Conservation (phyloP, 2,113 vertebrate species). For the Ochotona princeps region DNA sequence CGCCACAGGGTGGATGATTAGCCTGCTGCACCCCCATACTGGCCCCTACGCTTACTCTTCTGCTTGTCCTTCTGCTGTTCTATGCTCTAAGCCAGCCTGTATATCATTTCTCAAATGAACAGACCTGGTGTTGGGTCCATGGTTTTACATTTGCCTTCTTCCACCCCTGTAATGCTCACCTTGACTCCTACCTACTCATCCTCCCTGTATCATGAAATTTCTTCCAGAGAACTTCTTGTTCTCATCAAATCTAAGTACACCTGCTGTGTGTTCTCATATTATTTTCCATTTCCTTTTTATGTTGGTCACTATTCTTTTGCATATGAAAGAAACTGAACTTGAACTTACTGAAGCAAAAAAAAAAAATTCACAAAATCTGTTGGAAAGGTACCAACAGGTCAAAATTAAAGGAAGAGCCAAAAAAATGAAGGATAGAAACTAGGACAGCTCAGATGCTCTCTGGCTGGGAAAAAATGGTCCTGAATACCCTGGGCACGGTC, state of each 20-base stretch:
- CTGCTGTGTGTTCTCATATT: background rate
- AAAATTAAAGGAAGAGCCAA: slow-evolving; percentile 5
- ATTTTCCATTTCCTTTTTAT: background rate
- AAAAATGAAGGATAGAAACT: background rate
- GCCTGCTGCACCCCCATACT: no score
- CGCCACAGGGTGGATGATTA: no score
- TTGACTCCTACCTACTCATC: background rate
- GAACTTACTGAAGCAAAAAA: slow-evolving; percentile 18
- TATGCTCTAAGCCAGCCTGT: background rate
- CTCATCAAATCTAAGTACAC: background rate
- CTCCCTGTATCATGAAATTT: background rate
- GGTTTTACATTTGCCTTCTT: background rate
- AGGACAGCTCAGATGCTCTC: background rate
- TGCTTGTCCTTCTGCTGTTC: no score
- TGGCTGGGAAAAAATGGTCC: background rate
- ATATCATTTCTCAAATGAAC: background rate
- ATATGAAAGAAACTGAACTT: slow-evolving; percentile 18
- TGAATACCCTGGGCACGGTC: background rate
- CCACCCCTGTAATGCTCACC: background rate
- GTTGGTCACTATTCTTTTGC: background rate
- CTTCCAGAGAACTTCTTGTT: background rate
- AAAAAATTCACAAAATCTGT: background rate
- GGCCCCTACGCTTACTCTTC: background rate
- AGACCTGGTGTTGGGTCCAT: background rate
- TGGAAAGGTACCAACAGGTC: background rate